Base-by-base conservation (phyloP, 2,888 invertebrate species). In the Clivina fossor region DNA sequence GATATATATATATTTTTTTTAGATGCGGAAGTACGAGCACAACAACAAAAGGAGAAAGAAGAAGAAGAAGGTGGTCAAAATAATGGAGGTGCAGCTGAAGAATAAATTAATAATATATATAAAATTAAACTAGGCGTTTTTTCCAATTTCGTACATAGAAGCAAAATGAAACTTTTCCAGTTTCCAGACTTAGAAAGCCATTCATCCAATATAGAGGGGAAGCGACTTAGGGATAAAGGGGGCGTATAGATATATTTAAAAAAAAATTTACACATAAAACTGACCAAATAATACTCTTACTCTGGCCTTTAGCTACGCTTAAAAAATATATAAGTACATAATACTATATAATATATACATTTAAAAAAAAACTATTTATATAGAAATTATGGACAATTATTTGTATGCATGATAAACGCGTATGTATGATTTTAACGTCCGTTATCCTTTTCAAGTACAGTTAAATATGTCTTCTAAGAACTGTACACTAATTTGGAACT, bases 281-380 rank as follows among this genome's bases (percentile, higher is more conserved):
- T 26, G 43, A 53, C 53, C 53, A 43, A 53, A 43, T 32, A 41
- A 53, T 53, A 53, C 51, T 51, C 51, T 53, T 53, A 53, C 43
- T 51, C 53, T 53, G 53, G 53, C 53, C 53, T 53, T 53, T 53
- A 53, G 53, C 53, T 53, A 53, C 53, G 53, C 53, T 53, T 53
- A n/a, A n/a, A n/a, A n/a, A n/a, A n/a, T n/a, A n/a, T n/a, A 53
- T 35, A 41, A 13, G 32, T 41, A 47, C 26, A 48, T 48, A 38
- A 38, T 38, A 44, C 26, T 4, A 9, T 9, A 24, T 24, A 7
- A 7, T 24, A 26, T 15, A 43, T 15, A 24, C 8, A 43, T 11
- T 13, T 24, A 33, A 22, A 53, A 24, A 43, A 28, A 41, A 24
- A 43, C 33, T 43, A 53, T 43, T 35, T 53, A 44, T 53, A 35